Base-by-base conservation (phyloP, 2,797 vertebrate genomes). In the Syngnathus rostellatus region DNA sequence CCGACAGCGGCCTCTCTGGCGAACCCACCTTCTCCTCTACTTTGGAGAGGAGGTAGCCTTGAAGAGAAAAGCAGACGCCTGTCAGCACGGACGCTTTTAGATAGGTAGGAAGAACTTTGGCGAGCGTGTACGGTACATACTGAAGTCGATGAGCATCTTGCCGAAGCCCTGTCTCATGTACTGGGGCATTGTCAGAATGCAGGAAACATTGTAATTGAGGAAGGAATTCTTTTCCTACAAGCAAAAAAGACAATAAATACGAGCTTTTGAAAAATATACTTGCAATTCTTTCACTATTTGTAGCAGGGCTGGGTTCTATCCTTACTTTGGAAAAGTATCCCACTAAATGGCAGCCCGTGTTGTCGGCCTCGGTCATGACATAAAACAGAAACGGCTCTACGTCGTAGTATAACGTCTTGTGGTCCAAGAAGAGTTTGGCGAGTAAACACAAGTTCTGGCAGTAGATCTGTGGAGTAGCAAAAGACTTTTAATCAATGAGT, bases 131-230 rank as follows among this genome's bases (percentile, higher is more conserved):
- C 97, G 31, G 31, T 45, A 10, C 43, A 86, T 85, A 98, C 96
- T 98, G 91, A 99, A 99, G 82, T 98, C 95, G 37, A 99, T 99
- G 73, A 99, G 94, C 96, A 99, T 98, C 86, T 99, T 98, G 73
- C 96, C 95, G 2, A 95, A 98, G 68, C 97, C 97, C 67, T 99
- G 95, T 37, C 96, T 93, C 95, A 98, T 98, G 80, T 95, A 98
- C 74, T 97, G 94, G 1, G 96, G 96, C 95, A 98, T 95, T 7
- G 97, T 98, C 77, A 98, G 92, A 83, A 98, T 99, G 78, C 95
- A 97, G 65, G 96, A 98, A 1, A 98, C 96, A 1, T 98, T 98
- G 87, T 98, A 98, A 91, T 99, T 98, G 75, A 98, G 93, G 80
- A 97, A 98, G 51, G 95, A 98, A 85, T 99, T 97, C 86, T 98